Base-by-base conservation (phyloP, 2,113 vertebrate genomes). In the Lates calcarifer region DNA sequence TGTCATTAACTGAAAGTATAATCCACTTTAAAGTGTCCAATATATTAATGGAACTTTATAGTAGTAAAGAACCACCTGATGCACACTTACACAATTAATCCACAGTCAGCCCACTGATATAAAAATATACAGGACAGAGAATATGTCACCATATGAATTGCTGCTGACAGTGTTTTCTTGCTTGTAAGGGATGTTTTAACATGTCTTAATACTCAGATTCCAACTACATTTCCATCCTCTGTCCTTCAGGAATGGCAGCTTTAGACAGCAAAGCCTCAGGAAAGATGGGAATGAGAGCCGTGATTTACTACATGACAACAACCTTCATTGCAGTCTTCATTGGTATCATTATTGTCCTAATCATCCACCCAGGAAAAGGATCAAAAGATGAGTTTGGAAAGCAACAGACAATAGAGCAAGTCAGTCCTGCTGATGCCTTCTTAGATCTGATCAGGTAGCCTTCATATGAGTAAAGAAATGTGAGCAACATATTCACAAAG, bases 221-320 rank as follows among this genome's bases (percentile, higher is more conserved):
- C 2, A 22, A 41, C 24, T 57, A 24, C 4, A 24, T 84, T 22
- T 56, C 17, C 28, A 5, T 29, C 17, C 6, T 60, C 12, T 84
- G 56, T 78, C 62, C 49, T 7, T 37, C 56, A 99, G 98, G 98
- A 88, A 98, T 99, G 96, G 96, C 98, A 80, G 97, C 98, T 58
- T 90, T 99, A 93, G 98, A 99, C 94, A 98, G 96, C 84, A 98
- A 96, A 91, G 97, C 98, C 0, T 99, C 98, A 37, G 98, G 98
- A 24, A 99, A 97, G 94, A 99, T 99, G 98, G 98, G 98, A 35
- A 93, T 99, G 92, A 95, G 98, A 92, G 98, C 98, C 0, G 97
- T 99, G 39, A 94, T 98, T 72, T 99, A 99, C 93, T 99, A 99
- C 95, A 99, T 98, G 97, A 97, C 96, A 63, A 99, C 98, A 0